These are phyloP conservation scores for Lasiommata megera DNA, from an alignment of 2,888 invertebrate genomes.

Conservation along the genomic window DNA sequence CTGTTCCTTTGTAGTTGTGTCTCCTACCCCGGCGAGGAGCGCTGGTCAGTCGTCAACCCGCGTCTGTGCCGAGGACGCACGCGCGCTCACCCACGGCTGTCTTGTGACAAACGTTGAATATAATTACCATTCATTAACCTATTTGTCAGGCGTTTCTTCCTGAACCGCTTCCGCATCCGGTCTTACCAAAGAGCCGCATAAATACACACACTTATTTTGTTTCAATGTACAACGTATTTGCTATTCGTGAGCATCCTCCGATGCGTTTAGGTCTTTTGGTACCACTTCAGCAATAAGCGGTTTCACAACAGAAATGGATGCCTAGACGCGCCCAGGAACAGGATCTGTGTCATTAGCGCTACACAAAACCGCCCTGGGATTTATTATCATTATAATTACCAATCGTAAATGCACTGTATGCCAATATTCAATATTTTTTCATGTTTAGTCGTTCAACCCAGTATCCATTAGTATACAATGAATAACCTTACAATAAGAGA, in stretches of 20 bases:
- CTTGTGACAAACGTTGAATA: slow-evolving; percentile 25
- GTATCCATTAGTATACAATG: background rate
- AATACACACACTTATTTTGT: slow-evolving; percentile 10
- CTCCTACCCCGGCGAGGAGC: no score
- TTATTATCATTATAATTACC: no score
- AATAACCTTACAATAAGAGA: background rate
- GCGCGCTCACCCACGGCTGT: background rate
- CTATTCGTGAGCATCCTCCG: no score
- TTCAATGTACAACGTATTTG: slow-evolving; percentile 7
- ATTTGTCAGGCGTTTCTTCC: slow-evolving; percentile 36
- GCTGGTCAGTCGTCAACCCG: no score
- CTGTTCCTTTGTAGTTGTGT: no score
- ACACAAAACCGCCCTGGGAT: no score
- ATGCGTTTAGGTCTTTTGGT: no score
- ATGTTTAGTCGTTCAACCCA: background rate
- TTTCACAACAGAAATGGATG: no score
- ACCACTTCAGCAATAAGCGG: no score
- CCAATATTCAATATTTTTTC: no score
- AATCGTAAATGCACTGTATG: background rate
- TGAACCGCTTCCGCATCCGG: slow-evolving; percentile 36
- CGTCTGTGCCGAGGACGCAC: background rate
- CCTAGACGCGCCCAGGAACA: no score
- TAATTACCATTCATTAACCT: slow-evolving; percentile 36
- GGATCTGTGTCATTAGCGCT: no score
- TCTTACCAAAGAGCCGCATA: slow-evolving; percentile 19